These are phyloP conservation scores for Philopotamus ludificatus DNA, from an alignment of 1,140 invertebrate species.

Conservation along the genomic window DNA sequence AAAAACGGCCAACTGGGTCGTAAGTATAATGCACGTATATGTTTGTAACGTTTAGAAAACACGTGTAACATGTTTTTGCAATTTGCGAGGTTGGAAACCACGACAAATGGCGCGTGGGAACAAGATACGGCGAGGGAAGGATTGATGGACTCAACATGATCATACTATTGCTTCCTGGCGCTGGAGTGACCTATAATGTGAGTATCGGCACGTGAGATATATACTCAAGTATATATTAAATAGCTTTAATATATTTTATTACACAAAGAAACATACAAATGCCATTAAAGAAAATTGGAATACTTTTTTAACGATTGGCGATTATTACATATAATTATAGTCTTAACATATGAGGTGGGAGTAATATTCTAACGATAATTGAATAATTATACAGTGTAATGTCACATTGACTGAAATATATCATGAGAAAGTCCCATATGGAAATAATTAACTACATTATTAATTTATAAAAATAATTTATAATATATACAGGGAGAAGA, in stretches of 20 bases:
- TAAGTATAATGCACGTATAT: slow-evolving; percentile 46
- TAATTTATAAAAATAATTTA: background rate
- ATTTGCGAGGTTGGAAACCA: slow-evolving; percentile 71
- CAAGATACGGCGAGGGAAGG: slow-evolving; percentile 61
- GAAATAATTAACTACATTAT: no score
- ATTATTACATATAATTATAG: no score
- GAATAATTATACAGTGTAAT: no score
- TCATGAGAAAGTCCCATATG: no score
- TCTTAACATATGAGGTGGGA: no score
- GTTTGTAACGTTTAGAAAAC: background rate
- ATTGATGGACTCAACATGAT: slow-evolving; percentile 76
- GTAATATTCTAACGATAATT: no score
- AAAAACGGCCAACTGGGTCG: slow-evolving; percentile 65
- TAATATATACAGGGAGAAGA: slow-evolving; percentile 72
- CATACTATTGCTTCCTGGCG: slow-evolving; percentile 71
- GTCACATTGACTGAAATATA: no score
- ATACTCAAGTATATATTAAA: background rate
- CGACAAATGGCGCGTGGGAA: slow-evolving; percentile 65
- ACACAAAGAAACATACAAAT: no score
- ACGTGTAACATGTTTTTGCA: slow-evolving; percentile 10
- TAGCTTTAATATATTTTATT: no score
- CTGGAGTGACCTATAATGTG: slow-evolving; percentile 73
- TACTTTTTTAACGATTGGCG: no score
- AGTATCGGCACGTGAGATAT: slow-evolving; percentile 33
- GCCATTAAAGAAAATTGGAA: no score